Evolutionary conservation across 2,113 vertebrate species (phyloP).

Genomic region (Gambusia affinis): DNA sequence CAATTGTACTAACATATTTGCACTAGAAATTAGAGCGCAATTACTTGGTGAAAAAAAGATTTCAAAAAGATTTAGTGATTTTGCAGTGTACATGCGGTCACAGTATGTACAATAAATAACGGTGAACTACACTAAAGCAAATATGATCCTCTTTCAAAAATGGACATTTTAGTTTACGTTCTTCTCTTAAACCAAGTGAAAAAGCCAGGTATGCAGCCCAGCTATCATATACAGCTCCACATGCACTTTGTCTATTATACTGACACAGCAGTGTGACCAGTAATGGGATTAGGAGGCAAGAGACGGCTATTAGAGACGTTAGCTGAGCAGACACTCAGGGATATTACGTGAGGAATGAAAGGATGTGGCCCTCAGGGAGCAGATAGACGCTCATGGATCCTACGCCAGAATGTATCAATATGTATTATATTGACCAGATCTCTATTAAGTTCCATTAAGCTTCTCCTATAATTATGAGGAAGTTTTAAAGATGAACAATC

Average conservation of each 20-base stretch:
- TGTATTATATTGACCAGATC: conserved; percentile 49
- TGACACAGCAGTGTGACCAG: conserved; percentile 60
- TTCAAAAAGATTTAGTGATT: no score
- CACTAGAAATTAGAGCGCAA: no score
- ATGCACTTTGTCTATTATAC: conserved; percentile 48
- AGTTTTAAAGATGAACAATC: conserved; percentile 16
- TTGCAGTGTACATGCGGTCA: no score
- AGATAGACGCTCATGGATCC: conserved; percentile 19
- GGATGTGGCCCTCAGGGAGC: conserved; percentile 23
- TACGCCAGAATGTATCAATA: conserved; percentile 34
- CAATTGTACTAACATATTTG: no score
- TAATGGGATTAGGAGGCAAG: conserved; percentile 64
- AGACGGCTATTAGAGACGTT: conserved; percentile 31
- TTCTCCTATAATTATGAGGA: conserved; percentile 28
- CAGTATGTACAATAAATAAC: background rate
- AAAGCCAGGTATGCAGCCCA: background rate
- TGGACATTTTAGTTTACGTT: background rate
- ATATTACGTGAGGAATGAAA: conserved; percentile 59
- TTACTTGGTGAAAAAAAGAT: no score
- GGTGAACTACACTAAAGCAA: background rate
- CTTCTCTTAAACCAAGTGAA: conserved; percentile 10
- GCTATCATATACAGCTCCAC: conserved; percentile 20
- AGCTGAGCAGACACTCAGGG: conserved; percentile 34
- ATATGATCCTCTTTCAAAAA: background rate
- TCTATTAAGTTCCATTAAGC: conserved; percentile 37